A percentile compares a stretch with the other conserved stretches of the same genome.
Evolutionary conservation across 1,140 invertebrate species (phyloP).

Genomic region (Drosophila jambulina): DNA sequence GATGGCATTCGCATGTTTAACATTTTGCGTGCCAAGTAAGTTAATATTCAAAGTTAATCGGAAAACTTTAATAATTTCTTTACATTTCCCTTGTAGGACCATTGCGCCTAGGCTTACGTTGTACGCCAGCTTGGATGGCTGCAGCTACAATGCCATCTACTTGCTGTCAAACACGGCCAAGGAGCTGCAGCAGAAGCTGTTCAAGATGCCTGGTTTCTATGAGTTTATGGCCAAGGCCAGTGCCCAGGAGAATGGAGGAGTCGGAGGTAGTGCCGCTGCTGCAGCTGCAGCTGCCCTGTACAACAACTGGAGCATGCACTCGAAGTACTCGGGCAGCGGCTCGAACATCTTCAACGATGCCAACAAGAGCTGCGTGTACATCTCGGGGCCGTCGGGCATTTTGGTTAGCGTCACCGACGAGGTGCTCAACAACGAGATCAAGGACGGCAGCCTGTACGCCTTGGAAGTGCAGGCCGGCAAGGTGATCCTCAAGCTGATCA

Average conservation of each 20-base stretch:
- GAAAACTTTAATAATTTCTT: not conserved
- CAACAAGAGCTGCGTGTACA: conserved; percentile 86
- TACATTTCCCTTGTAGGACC: conserved; percentile 85
- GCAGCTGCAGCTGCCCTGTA: conserved; percentile 53
- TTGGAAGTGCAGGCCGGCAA: conserved; percentile 86
- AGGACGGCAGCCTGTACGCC: conserved; percentile 88
- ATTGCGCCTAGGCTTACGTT: conserved; percentile 92
- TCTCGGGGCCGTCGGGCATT: conserved; percentile 91
- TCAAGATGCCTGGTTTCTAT: conserved; percentile 82
- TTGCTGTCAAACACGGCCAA: conserved; percentile 88
- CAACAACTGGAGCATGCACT: conserved; percentile 81
- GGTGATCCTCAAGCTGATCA: conserved; percentile 80
- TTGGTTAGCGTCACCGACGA: conserved; percentile 92
- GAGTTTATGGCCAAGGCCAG: conserved; percentile 73
- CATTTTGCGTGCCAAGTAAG: conserved; percentile 92
- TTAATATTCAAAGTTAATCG: conserved; percentile 38
- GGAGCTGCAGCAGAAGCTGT: conserved; percentile 90
- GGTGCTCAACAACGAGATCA: conserved; percentile 88
- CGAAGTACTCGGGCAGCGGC: conserved; percentile 84
- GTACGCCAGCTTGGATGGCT: conserved; percentile 90
- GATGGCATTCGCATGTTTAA: conserved; percentile 97
- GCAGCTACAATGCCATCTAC: conserved; percentile 92
- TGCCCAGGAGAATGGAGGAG: conserved; percentile 61
- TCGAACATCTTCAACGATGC: conserved; percentile 83
- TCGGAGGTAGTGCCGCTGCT: conserved; percentile 34